A percentile compares a stretch with the other conserved stretches of the same genome.
phyloP scores from a whole-genome alignment of 2,797 vertebrate genomes.

The Macropus fuliginosus region DNA sequence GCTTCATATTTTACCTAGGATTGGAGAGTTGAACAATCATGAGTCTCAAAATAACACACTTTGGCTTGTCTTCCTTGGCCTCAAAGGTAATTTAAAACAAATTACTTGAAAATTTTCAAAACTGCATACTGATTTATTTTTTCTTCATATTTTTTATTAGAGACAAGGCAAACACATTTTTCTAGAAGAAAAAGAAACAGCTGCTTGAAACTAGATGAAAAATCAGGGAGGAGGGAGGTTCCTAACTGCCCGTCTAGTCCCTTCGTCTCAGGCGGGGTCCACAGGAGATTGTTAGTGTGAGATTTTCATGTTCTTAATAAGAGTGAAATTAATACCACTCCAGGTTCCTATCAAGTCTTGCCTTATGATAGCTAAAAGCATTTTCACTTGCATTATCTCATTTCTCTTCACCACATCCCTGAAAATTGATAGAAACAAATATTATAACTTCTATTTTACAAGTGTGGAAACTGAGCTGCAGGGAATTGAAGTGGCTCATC shows the following conservation, averaged over 20 bases:
- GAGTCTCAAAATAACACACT: not conserved
- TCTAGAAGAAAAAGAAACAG: not conserved
- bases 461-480: not conserved
- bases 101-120: not conserved
- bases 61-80: not conserved
- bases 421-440: not conserved
- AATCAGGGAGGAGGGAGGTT: not conserved
- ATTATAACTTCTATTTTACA: not conserved
- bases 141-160: not conserved
- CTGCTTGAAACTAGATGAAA: not conserved
- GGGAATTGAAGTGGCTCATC: not conserved
- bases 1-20: not conserved
- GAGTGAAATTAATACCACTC: not conserved
- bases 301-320: not conserved
- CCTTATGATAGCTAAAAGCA: not conserved
- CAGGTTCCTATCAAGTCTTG: not conserved
- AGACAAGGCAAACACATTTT: not conserved
- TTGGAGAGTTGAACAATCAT: not conserved
- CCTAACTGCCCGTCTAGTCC: not conserved
- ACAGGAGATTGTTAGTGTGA: not conserved
- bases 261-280: not conserved
- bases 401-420: not conserved
- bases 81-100: constrained; percentile 1
- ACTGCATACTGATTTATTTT: not conserved
- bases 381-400: not conserved